phyloP scores from a whole-genome alignment of 2,888 invertebrate genomes.

The Aleiodes alternator region DNA sequence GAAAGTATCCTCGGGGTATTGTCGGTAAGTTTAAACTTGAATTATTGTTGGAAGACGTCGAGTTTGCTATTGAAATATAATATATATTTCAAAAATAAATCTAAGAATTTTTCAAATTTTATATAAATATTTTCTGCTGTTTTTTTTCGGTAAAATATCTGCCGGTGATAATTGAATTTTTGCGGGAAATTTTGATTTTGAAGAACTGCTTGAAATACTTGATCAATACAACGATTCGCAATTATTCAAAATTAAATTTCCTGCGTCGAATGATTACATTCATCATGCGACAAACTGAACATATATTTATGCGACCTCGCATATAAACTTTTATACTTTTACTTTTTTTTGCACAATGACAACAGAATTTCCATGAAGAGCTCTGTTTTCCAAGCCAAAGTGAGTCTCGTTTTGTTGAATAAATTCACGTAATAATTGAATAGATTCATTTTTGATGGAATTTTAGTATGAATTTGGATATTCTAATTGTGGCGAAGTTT shows the following conservation, averaged over 20 bases:
- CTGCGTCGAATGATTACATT: slow-evolving; percentile 18
- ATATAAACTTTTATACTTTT: slow-evolving; percentile 23
- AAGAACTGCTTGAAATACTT: not conserved
- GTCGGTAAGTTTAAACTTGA: slow-evolving; percentile 68
- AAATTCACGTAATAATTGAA: too few species aligned
- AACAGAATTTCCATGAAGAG: not conserved
- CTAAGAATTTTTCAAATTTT: too few species aligned
- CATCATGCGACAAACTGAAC: slow-evolving; percentile 17
- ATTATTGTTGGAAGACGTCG: slow-evolving; percentile 3
- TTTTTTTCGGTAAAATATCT: too few species aligned
- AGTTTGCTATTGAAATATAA: not conserved
- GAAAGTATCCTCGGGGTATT: slow-evolving; percentile 72
- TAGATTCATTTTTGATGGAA: not conserved
- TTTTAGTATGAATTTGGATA: slow-evolving; percentile 3
- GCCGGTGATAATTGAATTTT: too few species aligned
- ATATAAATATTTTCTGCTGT: too few species aligned
- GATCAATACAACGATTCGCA: not conserved
- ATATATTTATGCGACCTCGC: slow-evolving; percentile 31
- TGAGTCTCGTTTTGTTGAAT: too few species aligned
- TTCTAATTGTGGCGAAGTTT: not conserved
- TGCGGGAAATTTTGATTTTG: not conserved
- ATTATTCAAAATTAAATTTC: slow-evolving; percentile 11
- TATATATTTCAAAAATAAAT: too few species aligned
- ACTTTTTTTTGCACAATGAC: slow-evolving; percentile 23
- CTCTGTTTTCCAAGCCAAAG: too few species aligned